Conservation (phyloP, 2,797 vertebrate species). For the Paguma larvata region DNA sequence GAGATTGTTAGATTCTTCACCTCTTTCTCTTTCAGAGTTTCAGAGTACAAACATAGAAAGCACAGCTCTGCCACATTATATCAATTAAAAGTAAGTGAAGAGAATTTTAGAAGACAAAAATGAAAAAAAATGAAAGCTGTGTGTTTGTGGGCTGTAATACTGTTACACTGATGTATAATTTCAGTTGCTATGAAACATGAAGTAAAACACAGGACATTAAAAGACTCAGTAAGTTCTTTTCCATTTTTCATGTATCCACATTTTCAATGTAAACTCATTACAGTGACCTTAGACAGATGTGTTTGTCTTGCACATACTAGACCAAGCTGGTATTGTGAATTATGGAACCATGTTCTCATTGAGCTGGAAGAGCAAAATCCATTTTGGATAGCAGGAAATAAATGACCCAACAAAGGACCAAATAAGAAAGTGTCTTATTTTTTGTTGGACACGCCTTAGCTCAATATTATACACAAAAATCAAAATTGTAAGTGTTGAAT, state of each 20-base stretch:
- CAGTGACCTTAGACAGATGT: constrained; percentile 63
- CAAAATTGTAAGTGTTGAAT: not conserved
- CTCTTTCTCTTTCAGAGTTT: not conserved
- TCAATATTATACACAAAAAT: constrained; percentile 8
- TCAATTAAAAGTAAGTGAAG: not conserved
- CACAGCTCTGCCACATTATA: not conserved
- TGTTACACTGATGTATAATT: not conserved
- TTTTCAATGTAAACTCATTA: not conserved
- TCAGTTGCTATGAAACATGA: not conserved
- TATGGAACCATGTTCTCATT: constrained; percentile 63
- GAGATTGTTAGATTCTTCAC: constrained; percentile 19
- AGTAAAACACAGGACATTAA: not conserved
- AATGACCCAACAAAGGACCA: constrained; percentile 12
- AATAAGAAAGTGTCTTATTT: not conserved
- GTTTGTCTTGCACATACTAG: constrained; percentile 39
- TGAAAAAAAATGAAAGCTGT: constrained; percentile 8
- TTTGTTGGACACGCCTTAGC: not conserved
- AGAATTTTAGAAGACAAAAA: constrained; percentile 7
- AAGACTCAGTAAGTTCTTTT: constrained; percentile 11
- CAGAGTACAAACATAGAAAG: not conserved
- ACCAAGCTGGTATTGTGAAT: constrained; percentile 66
- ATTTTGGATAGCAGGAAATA: constrained; percentile 71
- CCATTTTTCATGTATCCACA: constrained; percentile 41
- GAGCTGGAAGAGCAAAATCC: constrained; percentile 59
- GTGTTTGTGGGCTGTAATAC: not conserved